Evolutionary conservation across 2,888 invertebrate species (phyloP), one percentile per base, ranked within the genome.

Genomic region (Philopedon plagiatum): DNA sequence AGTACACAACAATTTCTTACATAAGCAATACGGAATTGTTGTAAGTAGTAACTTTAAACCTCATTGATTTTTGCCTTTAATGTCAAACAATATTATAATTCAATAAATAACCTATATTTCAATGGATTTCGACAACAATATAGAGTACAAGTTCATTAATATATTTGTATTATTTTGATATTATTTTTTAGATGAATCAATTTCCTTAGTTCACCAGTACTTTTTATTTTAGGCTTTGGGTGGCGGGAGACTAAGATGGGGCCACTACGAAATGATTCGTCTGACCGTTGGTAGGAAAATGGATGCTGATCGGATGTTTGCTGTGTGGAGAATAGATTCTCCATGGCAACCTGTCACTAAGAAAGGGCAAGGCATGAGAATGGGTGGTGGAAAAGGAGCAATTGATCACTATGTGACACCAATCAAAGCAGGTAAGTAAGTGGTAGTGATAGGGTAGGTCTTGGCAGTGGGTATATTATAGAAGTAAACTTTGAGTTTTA

Each of bases 321-420:
- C 97, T 0, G 87, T 96, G 29, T 99, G 98, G 98, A 88, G 99
- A 79, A 87, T 99, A 0, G 96, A 97, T 79, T 88, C 96, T 0
- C 98, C 98, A 0, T 99, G 99, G 99, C 97, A 98, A 81, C 94
- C 99, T 0, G 86, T 97, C 8, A 95, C 96, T 0, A 95, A 93
- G 84, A 95, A 95, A 84, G 94, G 95, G 0, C 93, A 93, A 84
- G 98, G 98, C 0, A 92, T 93, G 76, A 88, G 96, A 79, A 96
- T 98, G 95, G 99, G 99, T 7, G 97, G 97, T 76, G 99, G 99
- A 11, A 99, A 99, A 88, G 97, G 96, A 5, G 88, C 92, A 0
- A 97, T 99, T 70, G 93, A 98, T 83, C 96, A 97, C 85, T 99
- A 98, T 84, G 95, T 94, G 0, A 96, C 97, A 0, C 99, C 99